Base-by-base conservation (phyloP, 1,140 invertebrate species). In the Brachionus asplanchnoidis region DNA sequence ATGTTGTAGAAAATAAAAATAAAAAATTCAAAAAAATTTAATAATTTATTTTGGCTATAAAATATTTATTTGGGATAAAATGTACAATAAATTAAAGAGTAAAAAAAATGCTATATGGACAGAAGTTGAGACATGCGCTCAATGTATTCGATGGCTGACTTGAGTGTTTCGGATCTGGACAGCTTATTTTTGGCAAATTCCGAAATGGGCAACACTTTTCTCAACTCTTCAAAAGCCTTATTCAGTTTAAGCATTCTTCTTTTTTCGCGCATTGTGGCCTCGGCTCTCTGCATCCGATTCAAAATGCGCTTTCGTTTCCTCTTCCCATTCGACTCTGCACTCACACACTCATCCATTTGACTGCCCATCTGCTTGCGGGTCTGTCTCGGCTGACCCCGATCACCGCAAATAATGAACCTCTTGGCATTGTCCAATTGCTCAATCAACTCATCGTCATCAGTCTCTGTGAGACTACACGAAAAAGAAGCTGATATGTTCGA, bases 141-240 rank as follows among this genome's bases (percentile, higher is more conserved):
- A 28, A 85, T 85, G 40, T 85, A 85, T 28, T 85, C 84, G 20
- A 85, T 85, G 12, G 84, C 84, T 23, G 75, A 78, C 50, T 79
- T 78, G 1, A 85, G 40, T 5, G 84, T 85, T 53, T 85, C 84
- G 5, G 75, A 32, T 46, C 84, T 46, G 40, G 84, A 85, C 28
- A 85, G 50, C 23, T 79, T 78, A 79, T 79, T 78, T 70, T 78
- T 78, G 26, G 73, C 84, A 44, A 78, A 78, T 14, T 66, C 50
- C 7, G 75, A 78, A 50, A 66, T 66, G 14, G 84, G 84, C 36
- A 85, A 53, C n/a, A 85, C 75, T 53, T 79, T 78, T 66, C 84
- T 65, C 36, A 85, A 56, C n/a, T 85, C 50, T 70, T 85, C 84
- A 53, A 85, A 85, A 32, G 84, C 75, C 28, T 46, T 44, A n/a